phyloP scores from a whole-genome alignment of 2,113 vertebrate genomes.

The Hemicordylus capensis region DNA sequence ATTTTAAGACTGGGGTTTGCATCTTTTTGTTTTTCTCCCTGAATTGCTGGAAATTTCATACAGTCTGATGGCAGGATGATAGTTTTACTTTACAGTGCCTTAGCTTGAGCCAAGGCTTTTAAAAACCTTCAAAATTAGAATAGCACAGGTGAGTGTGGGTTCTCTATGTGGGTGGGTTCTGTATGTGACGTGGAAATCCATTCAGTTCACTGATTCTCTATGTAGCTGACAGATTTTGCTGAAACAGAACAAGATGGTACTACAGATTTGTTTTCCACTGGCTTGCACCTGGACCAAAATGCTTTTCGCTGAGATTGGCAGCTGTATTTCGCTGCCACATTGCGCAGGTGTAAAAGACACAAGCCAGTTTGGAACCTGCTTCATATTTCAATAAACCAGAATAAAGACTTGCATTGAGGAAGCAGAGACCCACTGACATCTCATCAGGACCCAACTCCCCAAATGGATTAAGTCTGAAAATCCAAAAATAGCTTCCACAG shows the following conservation, averaged over 20 bases:
- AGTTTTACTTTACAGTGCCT: background rate
- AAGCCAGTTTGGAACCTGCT: conserved; percentile 17
- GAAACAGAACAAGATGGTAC: background rate
- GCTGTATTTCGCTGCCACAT: background rate
- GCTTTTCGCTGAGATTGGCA: background rate
- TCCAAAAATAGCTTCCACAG: conserved; percentile 42
- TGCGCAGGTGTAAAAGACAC: conserved; percentile 9
- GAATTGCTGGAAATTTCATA: background rate
- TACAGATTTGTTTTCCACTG: background rate
- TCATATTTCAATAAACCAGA: conserved; percentile 37
- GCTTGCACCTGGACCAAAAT: background rate
- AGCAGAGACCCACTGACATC: conserved; percentile 35
- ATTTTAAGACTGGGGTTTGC: background rate
- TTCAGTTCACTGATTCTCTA: background rate
- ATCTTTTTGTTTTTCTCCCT: background rate
- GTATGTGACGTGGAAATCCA: too few relatives aligned
- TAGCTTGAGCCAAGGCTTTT: background rate
- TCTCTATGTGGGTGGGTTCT: background rate
- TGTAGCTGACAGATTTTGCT: background rate
- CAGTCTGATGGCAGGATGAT: background rate
- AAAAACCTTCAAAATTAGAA: background rate
- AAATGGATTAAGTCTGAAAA: background rate
- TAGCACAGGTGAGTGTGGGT: too few relatives aligned
- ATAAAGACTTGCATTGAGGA: conserved; percentile 43
- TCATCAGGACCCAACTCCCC: background rate